Evolutionary conservation across 35 echinoderm and acorn worm genomes (phyloP), one percentile per base, ranked within the genome.

Genomic region (Nesometra sesokonis): DNA sequence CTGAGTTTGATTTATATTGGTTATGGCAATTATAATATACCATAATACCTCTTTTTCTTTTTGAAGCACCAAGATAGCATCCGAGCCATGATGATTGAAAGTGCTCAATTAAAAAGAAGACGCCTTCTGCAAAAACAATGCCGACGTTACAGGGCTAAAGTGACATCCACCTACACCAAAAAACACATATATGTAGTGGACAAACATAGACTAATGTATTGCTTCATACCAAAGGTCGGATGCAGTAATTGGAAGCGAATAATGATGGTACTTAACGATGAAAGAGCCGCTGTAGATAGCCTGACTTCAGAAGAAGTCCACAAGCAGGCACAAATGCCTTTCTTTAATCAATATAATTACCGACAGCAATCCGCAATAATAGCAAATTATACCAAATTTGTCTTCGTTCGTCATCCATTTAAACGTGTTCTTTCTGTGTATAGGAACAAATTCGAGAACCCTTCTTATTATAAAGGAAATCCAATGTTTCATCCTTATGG

Each of bases 201-300:
- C 19, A 77, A 93, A 15, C 90, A 90, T 37, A 86, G 81, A 17
- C 31, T 94, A 5, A 86, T 92, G 29, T 99, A 94, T 83, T 94
- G 96, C 57, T 93, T 93, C 36, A 84, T 97, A 3, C 95, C 95
- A 2, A 93, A 97, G 76, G 95, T 90, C 0, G 95, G 91, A 0
- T 89, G 91, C 84, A 97, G 94, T 38, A 94, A 99, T 76, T 99
- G 96, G 96, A 99, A 93, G 77, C 79, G 96, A 43, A 92, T 99
- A 17, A 77, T 94, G 84, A 93, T 93, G 91, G 91, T 93, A 0
- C 87, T 97, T 0, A 85, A 93, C n/a, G 91, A 89, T 15, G 81
- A 97, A 37, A 80, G 77, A 33, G 87, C 91, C 1, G 78, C 77
- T 32, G 91, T 97, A 0, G 86, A 89, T 4, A 88, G 80, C 0